These are phyloP conservation scores for Prietella phreatophila DNA, from an alignment of 2,113 vertebrate genomes.

Conservation along the genomic window DNA sequence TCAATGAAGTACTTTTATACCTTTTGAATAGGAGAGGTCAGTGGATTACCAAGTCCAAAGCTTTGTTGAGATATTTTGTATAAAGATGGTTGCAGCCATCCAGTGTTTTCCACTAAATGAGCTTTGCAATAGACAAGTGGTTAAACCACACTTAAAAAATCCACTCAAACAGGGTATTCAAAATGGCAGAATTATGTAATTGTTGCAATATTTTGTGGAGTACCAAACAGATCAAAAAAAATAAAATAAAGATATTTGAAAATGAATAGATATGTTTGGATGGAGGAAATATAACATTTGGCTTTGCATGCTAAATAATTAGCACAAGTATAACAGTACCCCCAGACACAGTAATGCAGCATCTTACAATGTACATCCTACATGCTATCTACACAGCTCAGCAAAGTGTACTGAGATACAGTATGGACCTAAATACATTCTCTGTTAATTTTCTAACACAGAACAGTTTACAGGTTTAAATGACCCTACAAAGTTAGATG, in stretches of 20 bases:
- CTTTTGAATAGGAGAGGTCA: constrained; percentile 64
- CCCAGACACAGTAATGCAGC: constrained; percentile 11
- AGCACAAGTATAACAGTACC: not conserved
- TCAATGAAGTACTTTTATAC: constrained; percentile 48
- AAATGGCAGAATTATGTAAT: not conserved
- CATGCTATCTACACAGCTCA: constrained; percentile 6
- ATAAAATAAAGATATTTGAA: too few species aligned
- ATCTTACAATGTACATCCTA: not conserved
- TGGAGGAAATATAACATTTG: not conserved
- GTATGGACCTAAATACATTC: constrained; percentile 37
- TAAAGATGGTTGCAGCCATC: constrained; percentile 40
- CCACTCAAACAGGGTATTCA: not conserved
- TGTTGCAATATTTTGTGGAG: not conserved
- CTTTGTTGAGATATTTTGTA: not conserved
- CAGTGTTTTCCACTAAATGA: constrained; percentile 57
- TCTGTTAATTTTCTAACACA: constrained; percentile 47
- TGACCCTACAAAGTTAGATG: not conserved
- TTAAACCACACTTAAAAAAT: not conserved
- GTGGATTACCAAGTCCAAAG: constrained; percentile 46
- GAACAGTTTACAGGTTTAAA: too few species aligned
- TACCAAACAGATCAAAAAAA: not conserved
- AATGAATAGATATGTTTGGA: not conserved
- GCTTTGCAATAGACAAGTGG: constrained; percentile 21
- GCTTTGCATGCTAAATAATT: not conserved
- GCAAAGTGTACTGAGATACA: constrained; percentile 1